Conservation (phyloP, 2,797 vertebrate species). For the Sardinella longiceps region DNA sequence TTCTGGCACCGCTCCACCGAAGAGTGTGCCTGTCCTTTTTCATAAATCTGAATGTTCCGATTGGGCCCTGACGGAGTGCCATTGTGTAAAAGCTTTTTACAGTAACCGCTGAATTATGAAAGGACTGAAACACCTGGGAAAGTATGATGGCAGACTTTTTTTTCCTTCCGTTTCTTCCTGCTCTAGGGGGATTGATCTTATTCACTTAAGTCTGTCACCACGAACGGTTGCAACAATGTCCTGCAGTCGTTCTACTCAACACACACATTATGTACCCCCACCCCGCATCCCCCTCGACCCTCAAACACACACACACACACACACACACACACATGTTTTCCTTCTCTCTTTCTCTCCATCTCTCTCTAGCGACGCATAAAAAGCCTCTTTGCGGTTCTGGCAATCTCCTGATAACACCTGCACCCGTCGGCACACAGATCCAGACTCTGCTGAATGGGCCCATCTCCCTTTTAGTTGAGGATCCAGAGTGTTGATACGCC, state of each 20-base stretch:
- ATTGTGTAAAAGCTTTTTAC: constrained; percentile 51
- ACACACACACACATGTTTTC: not conserved
- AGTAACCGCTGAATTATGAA: constrained; percentile 46
- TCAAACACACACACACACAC: not conserved
- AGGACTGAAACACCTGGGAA: constrained; percentile 38
- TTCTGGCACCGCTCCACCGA: constrained; percentile 25
- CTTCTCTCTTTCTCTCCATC: constrained; percentile 11
- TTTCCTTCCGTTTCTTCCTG: not conserved
- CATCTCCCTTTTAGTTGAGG: constrained; percentile 1
- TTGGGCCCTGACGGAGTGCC: constrained; percentile 26
- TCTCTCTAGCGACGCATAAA: constrained; percentile 20
- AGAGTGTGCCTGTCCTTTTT: constrained; percentile 39
- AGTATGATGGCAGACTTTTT: not conserved
- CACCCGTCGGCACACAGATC: constrained; percentile 33
- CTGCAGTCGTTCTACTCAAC: constrained; percentile 1
- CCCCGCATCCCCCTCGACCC: not conserved
- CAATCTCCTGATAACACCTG: constrained; percentile 38
- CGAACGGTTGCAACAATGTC: constrained; percentile 9
- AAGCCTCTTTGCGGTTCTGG: constrained; percentile 30
- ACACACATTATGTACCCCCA: constrained; percentile 6
- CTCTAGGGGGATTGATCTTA: constrained; percentile 27
- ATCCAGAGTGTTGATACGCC: not conserved
- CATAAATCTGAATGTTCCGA: constrained; percentile 42
- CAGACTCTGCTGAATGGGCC: constrained; percentile 35
- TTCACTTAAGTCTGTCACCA: constrained; percentile 17